These are phyloP conservation scores for Porphyrio hochstetteri DNA, from an alignment of 2,113 vertebrate genomes.

Conservation along the genomic window DNA sequence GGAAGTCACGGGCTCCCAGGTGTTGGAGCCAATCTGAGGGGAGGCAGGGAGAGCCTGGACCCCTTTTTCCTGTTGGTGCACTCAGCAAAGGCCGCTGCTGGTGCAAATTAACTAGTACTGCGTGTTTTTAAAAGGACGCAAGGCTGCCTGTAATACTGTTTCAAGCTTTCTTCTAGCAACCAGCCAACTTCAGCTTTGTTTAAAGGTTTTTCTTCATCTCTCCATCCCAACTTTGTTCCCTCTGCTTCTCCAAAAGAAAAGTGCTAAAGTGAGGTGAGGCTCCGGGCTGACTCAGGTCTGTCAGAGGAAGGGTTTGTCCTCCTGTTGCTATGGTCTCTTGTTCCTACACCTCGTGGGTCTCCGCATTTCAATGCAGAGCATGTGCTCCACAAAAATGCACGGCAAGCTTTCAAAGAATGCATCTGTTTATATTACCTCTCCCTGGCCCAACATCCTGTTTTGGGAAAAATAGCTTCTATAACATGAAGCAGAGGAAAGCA, in stretches of 20 bases:
- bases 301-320: background rate
- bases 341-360: background rate
- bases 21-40: background rate
- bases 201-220: background rate
- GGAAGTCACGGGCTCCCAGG: background rate
- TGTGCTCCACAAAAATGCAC: background rate
- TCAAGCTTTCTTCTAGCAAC: background rate
- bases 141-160: background rate
- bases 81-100: background rate
- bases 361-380: background rate
- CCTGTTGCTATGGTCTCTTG: background rate
- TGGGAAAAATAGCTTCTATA: background rate
- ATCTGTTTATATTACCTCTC: slow-evolving; percentile 41
- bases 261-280: background rate
- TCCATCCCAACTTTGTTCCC: background rate
- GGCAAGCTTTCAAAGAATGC: slow-evolving; percentile 16
- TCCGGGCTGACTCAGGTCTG: background rate
- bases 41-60: background rate
- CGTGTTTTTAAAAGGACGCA: background rate
- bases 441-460: slow-evolving; percentile 29
- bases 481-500: background rate
- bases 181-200: background rate
- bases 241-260: background rate
- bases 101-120: background rate
- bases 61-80: background rate